Base-by-base conservation (phyloP, 1,140 invertebrate species). In the Bicyclus anynana region DNA sequence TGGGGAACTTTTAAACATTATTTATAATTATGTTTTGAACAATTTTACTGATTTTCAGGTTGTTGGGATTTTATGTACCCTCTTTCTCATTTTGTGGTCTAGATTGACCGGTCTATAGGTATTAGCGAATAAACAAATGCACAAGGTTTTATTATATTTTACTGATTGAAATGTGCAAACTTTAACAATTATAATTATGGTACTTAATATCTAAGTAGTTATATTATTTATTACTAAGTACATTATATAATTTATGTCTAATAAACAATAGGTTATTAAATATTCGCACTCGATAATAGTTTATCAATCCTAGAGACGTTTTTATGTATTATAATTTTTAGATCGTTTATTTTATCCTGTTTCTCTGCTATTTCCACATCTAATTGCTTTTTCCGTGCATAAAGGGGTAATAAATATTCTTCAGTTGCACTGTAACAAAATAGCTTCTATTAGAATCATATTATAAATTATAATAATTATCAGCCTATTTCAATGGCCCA, bases 241-340 rank as follows among this genome's bases (percentile, higher is more conserved):
- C n/a, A n/a, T n/a, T n/a, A n/a, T n/a, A n/a, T 2, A 7, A 27
- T 33, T 7, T 33, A 12, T 3, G 10, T 12, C 0, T 33, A 33
- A 33, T 33, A 2, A 38, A 38, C 35, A 14, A 2, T 38, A 20
- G 20, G 5, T 44, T 33, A 33, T 84, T 84, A 80, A 77, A 83
- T 69, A 65, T 66, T 75, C 46, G 76, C 78, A 64, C 62, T 83
- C 17, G 65, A 47, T 37, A 87, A 65, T 20, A 87, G 63, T 50
- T 77, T 84, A 51, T 86, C 80, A 23, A 86, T 84, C 72, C 76
- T 77, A n/a, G 46, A 55, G 29, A 69, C 59, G 59, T 87, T 87
- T 59, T 84, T 87, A 53, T 84, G 68, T 63, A 87, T 75, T 23
- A 78, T 61, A 48, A 86, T 67, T 68, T 82, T 86, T 17, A 84